Evolutionary conservation across 2,888 invertebrate species (phyloP).

Genomic region (Bursaphelenchus okinawaensis): DNA sequence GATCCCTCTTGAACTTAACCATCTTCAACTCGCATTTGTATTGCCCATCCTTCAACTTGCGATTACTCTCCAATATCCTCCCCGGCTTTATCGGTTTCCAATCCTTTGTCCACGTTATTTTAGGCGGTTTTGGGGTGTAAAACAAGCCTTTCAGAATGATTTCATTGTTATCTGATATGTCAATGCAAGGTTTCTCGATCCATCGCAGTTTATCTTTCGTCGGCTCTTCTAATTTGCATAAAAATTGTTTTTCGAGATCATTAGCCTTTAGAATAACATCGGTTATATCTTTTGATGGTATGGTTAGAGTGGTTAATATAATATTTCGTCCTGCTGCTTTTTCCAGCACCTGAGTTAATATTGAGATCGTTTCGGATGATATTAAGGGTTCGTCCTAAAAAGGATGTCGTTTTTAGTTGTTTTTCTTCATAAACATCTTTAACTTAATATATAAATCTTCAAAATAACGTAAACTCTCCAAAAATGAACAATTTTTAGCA

Average conservation of each 20-base stretch:
- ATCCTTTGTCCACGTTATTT: not conserved
- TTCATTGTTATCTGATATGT: not conserved
- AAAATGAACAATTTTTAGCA: not conserved
- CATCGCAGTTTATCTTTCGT: not conserved
- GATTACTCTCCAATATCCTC: not conserved
- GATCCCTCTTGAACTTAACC: not conserved
- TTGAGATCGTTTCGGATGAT: not conserved
- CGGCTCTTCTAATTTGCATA: not conserved
- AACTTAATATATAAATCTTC: not conserved
- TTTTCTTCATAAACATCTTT: too few relatives aligned
- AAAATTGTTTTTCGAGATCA: not conserved
- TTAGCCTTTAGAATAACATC: not conserved
- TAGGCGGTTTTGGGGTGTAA: not conserved
- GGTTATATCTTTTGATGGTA: not conserved
- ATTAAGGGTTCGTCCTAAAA: not conserved
- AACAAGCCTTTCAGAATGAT: not conserved
- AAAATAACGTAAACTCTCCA: not conserved
- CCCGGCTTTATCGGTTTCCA: not conserved
- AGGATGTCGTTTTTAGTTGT: too few relatives aligned
- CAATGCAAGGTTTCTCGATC: not conserved
- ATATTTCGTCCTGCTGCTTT: not conserved
- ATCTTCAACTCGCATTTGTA: not conserved
- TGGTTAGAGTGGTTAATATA: not conserved
- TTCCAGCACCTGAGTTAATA: not conserved
- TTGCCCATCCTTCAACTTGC: not conserved